These are phyloP conservation scores for Elachura formosa DNA, from an alignment of 2,113 vertebrate species.

Conservation along the genomic window DNA sequence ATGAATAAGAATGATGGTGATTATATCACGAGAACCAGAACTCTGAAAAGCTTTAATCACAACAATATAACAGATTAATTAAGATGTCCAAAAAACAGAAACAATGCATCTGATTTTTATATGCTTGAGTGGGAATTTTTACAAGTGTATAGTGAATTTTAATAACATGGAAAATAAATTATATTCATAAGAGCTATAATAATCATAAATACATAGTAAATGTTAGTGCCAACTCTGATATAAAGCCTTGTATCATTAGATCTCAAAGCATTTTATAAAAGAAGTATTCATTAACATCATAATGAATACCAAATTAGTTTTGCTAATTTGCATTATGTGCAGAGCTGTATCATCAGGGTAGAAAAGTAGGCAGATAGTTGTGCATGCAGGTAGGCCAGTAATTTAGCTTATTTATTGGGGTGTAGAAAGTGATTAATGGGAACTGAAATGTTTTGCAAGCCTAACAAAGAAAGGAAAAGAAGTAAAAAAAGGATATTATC, in stretches of 20 bases:
- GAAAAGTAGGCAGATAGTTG: neutral
- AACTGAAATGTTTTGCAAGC: neutral
- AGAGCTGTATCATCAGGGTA: neutral
- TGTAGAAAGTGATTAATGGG: neutral
- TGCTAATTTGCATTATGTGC: neutral
- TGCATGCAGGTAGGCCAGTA: neutral
- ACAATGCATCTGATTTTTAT: conserved; percentile 20
- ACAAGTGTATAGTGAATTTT: conserved; percentile 4
- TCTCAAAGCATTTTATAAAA: conserved; percentile 13
- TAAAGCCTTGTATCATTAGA: neutral
- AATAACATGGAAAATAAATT: conserved; percentile 30
- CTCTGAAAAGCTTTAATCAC: conserved; percentile 37
- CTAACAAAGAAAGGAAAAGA: neutral
- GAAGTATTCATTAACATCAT: conserved; percentile 4
- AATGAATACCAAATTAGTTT: conserved; percentile 15
- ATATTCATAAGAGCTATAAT: conserved; percentile 22
- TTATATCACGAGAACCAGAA: conserved; percentile 6
- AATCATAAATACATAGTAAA: conserved; percentile 31
- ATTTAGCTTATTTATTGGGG: neutral
- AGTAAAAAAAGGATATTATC: neutral
- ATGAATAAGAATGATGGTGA: conserved; percentile 52
- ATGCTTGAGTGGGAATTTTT: neutral
- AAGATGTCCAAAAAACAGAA: conserved; percentile 21
- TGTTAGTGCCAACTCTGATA: neutral
- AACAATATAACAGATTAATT: conserved; percentile 56